Conservation (phyloP, 2,888 invertebrate species). For the Synanthedon myopaeformis region DNA sequence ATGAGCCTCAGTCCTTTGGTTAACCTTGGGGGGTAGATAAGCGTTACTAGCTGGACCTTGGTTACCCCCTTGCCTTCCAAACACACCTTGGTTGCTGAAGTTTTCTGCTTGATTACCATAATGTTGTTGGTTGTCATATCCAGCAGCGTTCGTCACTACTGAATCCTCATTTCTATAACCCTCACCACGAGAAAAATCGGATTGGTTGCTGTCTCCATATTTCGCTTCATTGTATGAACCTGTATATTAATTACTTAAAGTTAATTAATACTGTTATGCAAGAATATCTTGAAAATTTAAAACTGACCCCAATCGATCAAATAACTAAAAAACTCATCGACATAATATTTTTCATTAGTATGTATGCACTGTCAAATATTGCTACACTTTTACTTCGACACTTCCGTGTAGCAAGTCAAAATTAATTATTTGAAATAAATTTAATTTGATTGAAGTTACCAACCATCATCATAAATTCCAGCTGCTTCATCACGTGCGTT, state of each 20-base stretch:
- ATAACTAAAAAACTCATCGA: too few species aligned
- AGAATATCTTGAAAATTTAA: too few species aligned
- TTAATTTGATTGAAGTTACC: too few species aligned
- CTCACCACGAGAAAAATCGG: constrained; percentile 9
- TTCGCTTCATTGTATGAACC: constrained; percentile 51
- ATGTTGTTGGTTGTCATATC: neutral
- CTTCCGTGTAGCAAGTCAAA: too few species aligned
- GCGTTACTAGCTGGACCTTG: constrained; percentile 17
- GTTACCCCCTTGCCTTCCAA: neutral
- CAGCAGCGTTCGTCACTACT: constrained; percentile 35
- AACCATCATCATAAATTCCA: constrained; percentile 59
- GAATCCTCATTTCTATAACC: constrained; percentile 27
- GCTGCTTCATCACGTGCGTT: constrained; percentile 58
- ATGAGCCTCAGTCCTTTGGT: constrained; percentile 10
- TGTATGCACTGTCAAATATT: too few species aligned
- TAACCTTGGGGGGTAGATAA: constrained; percentile 32
- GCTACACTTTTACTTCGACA: too few species aligned
- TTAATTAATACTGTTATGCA: too few species aligned
- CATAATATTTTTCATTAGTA: too few species aligned
- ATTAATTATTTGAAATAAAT: too few species aligned
- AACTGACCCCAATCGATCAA: too few species aligned
- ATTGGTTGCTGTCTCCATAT: constrained; percentile 20
- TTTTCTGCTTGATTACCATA: neutral
- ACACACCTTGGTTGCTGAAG: neutral
- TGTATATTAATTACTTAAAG: constrained; percentile 11